Base-by-base conservation (phyloP, 2,113 vertebrate genomes). In the Phylloscopus whistleri region DNA sequence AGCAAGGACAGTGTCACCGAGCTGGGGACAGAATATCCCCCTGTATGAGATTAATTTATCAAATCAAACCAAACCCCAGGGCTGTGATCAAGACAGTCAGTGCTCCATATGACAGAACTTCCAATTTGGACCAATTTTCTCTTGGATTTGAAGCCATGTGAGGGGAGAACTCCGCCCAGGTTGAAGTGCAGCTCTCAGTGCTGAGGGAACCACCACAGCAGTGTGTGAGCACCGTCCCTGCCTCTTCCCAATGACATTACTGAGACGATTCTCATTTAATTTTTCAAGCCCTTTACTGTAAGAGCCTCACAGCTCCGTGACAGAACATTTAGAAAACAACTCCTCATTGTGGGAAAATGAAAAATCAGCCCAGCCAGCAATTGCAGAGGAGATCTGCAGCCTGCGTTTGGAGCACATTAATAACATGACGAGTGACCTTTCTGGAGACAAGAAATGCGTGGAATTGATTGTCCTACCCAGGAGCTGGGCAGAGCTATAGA, bases 381-480 rank as follows among this genome's bases (percentile, higher is more conserved):
- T 7, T 72, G 89, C 84, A 82, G 88, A 91, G 53, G 91, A 66
- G 93, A 94, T 85, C 69, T 85, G 95, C 51, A 94, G 77, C 66
- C 49, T 51, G 70, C 37, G 51, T 35, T 81, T 76, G 93, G 66
- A 84, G 89, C 87, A 18, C 94, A 91, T 95, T 85, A 94, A 94
- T 94, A 95, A 96, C 49, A 60, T 37, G 64, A 78, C 66, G 62
- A 53, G 89, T 95, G 95, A 95, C 94, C 89, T 97, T 96, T 96
- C 87, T 76, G 87, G 87, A 95, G 94, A 82, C 91, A 91, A 95
- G 93, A 75, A 91, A 82, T 31, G 66, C 0, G 2, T 60, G 83
- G 74, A 91, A 95, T 91, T 94, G 93, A 94, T 95, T 76, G 66
- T 83, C 80, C 69, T 92, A 67, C 52, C 69, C 68, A 87, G 77